Percentiles rank a stretch among this genome's conserved stretches.
Conservation (phyloP, 2,888 invertebrate genomes). For the Cloeon dipterum region DNA sequence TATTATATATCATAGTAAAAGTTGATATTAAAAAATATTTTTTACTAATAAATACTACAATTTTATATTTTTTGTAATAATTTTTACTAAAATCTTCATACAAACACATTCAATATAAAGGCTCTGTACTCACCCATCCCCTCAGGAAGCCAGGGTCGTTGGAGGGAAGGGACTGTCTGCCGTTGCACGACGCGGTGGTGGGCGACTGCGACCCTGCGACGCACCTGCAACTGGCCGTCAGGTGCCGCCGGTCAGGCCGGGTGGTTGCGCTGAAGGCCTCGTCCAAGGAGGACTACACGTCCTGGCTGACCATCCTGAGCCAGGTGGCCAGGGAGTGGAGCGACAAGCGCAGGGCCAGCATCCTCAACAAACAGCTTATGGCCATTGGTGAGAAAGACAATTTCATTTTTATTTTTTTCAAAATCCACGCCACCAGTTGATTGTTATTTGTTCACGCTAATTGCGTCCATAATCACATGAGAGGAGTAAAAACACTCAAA, state of each 20-base stretch:
- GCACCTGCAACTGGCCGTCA: neutral
- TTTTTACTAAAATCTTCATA: too few relatives aligned
- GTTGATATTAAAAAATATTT: too few relatives aligned
- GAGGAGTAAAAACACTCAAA: too few relatives aligned
- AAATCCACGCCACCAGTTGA: too few relatives aligned
- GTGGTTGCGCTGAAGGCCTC: neutral
- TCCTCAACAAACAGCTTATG: neutral
- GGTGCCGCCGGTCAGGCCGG: constrained; percentile 1
- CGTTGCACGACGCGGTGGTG: neutral
- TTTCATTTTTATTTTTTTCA: too few relatives aligned
- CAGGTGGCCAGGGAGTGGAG: neutral
- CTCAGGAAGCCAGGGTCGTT: neutral
- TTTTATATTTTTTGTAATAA: too few relatives aligned
- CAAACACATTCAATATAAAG: too few relatives aligned
- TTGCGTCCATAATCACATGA: too few relatives aligned
- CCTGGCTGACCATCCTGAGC: neutral
- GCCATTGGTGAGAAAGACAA: too few relatives aligned
- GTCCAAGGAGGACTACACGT: neutral
- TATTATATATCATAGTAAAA: too few relatives aligned
- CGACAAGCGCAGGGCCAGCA: neutral
- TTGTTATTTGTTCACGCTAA: too few relatives aligned
- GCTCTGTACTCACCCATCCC: neutral
- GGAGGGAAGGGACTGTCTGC: neutral
- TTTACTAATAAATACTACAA: too few relatives aligned
- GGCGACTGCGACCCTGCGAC: neutral